Evolutionary conservation across 2,888 invertebrate species (phyloP), one percentile per base, ranked within the genome.

Genomic region (Epinotia ramella): DNA sequence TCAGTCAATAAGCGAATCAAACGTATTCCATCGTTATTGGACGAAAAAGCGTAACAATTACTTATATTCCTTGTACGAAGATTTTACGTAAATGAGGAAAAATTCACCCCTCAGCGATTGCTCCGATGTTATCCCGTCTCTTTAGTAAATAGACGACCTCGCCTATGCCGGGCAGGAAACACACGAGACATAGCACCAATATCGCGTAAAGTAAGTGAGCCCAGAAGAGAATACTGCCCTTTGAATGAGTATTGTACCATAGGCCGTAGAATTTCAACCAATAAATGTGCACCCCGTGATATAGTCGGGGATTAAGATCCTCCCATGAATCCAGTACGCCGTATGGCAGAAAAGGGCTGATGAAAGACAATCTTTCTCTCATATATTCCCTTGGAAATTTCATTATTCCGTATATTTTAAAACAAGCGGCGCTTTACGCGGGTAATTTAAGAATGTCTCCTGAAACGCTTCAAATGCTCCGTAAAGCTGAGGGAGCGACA

Each of bases 81-180:
- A 57, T 68, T 59, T 53, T 46, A 44, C 16, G 11, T n/a, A 81
- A 83, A 82, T 79, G 78, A 73, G 71, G 71, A 83, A 81, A 83
- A 80, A 82, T 77, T 77, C 90, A 94, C 94, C 94, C 94, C 85
- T 91, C 94, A 79, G 94, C 94, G 81, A 96, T 95, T 83, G 95
- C 95, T 74, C 95, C 96, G 81, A 96, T 95, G 83, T 95, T 95
- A 81, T 95, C 95, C 73, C 94, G 93, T 80, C 96, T 96, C 89
- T 95, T 95, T 77, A 96, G 95, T 83, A 96, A 96, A 93, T 96
- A 96, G 89, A 96, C 95, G 87, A 96, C 93, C 88, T 95, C 96
- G 28, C 96, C 96, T 64, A 95, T 94, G 78, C 95, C 94, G 73
- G 94, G 94, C 79, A 94, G 83, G 83, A 94, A 88, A 84, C 93